Evolutionary conservation across 1,140 invertebrate species (phyloP).

Genomic region (Rhagoletis zephyria): DNA sequence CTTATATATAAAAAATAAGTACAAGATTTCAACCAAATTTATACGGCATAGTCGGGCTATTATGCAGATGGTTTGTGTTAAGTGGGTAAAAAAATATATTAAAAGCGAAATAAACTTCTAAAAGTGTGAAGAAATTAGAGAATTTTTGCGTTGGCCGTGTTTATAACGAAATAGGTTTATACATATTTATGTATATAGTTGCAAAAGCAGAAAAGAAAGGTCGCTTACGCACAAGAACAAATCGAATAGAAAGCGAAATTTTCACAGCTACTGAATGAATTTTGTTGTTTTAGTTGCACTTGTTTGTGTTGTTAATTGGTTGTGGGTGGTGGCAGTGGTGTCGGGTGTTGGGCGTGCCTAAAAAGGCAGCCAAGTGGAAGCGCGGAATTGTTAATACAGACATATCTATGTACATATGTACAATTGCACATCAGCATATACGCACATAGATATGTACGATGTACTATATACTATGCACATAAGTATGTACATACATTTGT

Average conservation of each 20-base stretch:
- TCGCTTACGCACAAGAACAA: slow-evolving; percentile 25
- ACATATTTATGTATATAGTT: background rate
- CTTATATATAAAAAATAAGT: too few species aligned
- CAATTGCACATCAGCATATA: background rate
- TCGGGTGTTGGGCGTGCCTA: slow-evolving; percentile 30
- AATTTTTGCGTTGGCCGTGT: slow-evolving; percentile 15
- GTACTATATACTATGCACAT: background rate
- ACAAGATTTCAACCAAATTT: too few species aligned
- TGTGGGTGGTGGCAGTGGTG: background rate
- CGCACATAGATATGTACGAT: background rate
- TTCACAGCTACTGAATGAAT: background rate
- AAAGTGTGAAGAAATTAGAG: background rate
- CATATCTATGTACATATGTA: background rate
- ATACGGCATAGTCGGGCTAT: too few species aligned
- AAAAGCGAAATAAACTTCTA: background rate
- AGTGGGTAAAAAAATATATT: background rate
- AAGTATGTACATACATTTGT: background rate
- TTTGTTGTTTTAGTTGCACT: background rate
- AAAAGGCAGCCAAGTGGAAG: slow-evolving; percentile 46
- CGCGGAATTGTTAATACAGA: slow-evolving; percentile 34
- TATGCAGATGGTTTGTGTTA: too few species aligned
- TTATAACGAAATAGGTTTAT: background rate
- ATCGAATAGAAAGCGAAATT: slow-evolving; percentile 32
- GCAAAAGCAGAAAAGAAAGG: background rate
- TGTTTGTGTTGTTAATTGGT: slow-evolving; percentile 33